Conservation (phyloP, 2,113 vertebrate species). For the Thermophis baileyi region DNA sequence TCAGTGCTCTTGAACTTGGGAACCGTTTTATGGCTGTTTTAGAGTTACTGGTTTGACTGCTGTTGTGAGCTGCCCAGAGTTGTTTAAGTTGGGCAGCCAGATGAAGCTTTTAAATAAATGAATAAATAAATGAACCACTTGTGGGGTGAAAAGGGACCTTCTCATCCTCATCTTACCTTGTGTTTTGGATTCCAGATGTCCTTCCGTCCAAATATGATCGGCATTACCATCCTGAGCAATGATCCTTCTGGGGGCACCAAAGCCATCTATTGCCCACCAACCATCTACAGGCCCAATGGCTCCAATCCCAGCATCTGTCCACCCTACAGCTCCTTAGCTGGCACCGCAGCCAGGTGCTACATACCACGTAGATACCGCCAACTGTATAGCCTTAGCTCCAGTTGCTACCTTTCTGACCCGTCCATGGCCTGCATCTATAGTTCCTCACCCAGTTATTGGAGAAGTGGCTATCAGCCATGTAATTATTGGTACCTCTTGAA, state of each 20-base stretch:
- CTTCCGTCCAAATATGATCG: background rate
- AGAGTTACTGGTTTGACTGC: background rate
- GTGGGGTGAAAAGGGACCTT: background rate
- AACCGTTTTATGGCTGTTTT: background rate
- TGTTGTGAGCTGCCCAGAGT: background rate
- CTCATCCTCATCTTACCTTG: background rate
- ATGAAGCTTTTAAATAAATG: background rate
- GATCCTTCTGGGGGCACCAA: background rate
- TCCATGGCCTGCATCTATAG: background rate
- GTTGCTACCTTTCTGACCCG: rapidly evolving
- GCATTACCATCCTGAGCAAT: background rate
- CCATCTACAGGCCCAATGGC: rapidly evolving
- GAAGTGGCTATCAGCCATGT: background rate
- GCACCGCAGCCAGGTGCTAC: background rate
- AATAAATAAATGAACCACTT: background rate
- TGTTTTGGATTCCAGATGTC: background rate
- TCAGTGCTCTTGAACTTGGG: too few relatives aligned
- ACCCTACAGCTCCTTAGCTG: background rate
- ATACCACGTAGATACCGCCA: background rate
- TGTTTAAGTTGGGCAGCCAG: background rate
- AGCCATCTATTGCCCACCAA: background rate
- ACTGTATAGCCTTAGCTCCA: background rate
- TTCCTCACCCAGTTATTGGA: too few relatives aligned
- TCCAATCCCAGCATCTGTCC: background rate
- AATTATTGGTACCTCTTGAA: background rate